Evolutionary conservation across 2,888 invertebrate genomes (phyloP), one percentile per base, ranked within the genome.

Genomic region (Drosophila parthenogenetica): DNA sequence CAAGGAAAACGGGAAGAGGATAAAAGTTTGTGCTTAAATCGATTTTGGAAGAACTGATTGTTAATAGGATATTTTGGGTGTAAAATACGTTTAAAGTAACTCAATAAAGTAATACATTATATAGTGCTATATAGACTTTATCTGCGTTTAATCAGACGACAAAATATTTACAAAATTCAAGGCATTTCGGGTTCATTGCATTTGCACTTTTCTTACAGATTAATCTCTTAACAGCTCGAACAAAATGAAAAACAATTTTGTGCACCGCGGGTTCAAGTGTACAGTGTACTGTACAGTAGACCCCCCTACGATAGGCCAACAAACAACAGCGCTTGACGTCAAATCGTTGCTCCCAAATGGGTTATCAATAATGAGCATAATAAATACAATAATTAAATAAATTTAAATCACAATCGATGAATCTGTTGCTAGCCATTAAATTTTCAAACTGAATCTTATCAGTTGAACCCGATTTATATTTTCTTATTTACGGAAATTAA

Each of bases 121-220:
- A 40, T 40, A 25, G 13, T 17, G 7, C 29, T 29, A 17, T 17
- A 29, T 11, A 14, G 7, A 22, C 19, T 11, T 16, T 45, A 45
- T 55, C 40, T 22, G 39, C 7, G 32, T 13, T 37, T 22, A 25
- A 45, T 48, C 48, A 29, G 37, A 57, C 32, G 19, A 50, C 14
- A 16, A 46, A 43, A 57, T 59, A 32, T 55, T 60, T 48, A 54
- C 53, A 54, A 48, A 70, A 84, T 76, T 46, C 63, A 81, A 69
- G 73, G 35, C 81, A 75, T 87, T 64, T 59, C 7, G 61, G 62
- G 81, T 79, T 77, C 82, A 85, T 32, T 69, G 59, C 40, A 48
- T 64, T 68, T 68, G 69, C 65, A 77, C 66, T 64, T 64, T 60
- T 76, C 42, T 22, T n/a, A 57, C 35, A 59, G 76, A 54, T 70